A percentile compares a stretch with the other conserved stretches of the same genome.
Evolutionary conservation across 2,113 vertebrate species (phyloP).

Genomic region (Phylloscopus whistleri): DNA sequence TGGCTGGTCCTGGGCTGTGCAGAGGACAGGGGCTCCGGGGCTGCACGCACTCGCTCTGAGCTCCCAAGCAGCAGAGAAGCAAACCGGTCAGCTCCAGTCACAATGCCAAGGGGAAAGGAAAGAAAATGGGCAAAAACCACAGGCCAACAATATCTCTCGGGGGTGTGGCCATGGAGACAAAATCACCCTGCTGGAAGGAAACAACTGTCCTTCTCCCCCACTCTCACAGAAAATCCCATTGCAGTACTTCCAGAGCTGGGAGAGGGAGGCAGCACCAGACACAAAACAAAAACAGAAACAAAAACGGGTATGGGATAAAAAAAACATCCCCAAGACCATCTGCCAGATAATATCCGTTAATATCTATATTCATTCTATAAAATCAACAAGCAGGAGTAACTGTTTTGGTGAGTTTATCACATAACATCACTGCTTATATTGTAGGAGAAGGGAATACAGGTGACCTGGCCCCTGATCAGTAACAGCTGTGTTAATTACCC

Average conservation of each 20-base stretch:
- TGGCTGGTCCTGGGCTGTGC: not conserved
- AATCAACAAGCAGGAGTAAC: not conserved
- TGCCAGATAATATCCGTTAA: not conserved
- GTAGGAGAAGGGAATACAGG: not conserved
- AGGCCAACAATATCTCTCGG: no score
- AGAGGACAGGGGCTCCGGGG: accelerated
- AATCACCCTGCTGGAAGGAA: not conserved
- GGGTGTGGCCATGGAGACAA: accelerated
- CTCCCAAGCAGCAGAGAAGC: not conserved
- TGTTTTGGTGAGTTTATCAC: not conserved
- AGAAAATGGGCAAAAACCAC: no score
- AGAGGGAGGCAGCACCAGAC: not conserved
- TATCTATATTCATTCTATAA: not conserved
- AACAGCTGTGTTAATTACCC: not conserved
- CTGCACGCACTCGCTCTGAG: not conserved
- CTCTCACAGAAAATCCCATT: not conserved
- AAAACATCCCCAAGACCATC: not conserved
- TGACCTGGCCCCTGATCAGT: not conserved
- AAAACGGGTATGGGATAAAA: not conserved
- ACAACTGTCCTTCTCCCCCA: no score
- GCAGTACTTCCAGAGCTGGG: accelerated
- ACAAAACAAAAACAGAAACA: not conserved
- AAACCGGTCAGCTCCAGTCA: not conserved
- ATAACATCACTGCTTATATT: not conserved
- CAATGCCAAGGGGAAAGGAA: not conserved